phyloP scores from a whole-genome alignment of 2,888 invertebrate genomes.

The Thelaira solivaga region DNA sequence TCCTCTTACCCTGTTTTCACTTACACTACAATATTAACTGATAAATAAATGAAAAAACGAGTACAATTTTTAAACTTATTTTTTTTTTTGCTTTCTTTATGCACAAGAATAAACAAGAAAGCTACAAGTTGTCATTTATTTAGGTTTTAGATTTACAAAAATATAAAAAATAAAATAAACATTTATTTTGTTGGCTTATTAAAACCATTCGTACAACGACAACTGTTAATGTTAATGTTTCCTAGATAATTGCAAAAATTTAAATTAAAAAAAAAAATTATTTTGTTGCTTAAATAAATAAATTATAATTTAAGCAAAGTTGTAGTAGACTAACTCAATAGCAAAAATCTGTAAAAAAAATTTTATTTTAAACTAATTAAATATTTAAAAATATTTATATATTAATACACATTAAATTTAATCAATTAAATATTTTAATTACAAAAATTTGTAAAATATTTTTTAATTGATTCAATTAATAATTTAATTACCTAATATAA shows the following conservation, averaged over 20 bases:
- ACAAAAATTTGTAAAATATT: too few relatives aligned
- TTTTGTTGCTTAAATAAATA: too few relatives aligned
- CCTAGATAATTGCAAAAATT: conserved; percentile 19
- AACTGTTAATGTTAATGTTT: conserved; percentile 29
- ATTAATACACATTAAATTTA: too few relatives aligned
- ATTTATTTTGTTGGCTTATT: conserved; percentile 42
- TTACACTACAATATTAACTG: background rate
- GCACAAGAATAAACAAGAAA: background rate
- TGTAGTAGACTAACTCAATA: too few relatives aligned
- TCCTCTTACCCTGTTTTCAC: background rate
- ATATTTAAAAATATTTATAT: too few relatives aligned
- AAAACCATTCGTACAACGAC: conserved; percentile 4
- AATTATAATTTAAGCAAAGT: too few relatives aligned
- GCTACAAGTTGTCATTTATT: conserved; percentile 7
- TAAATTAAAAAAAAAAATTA: too few relatives aligned
- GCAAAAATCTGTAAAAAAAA: too few relatives aligned
- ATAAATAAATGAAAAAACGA: background rate
- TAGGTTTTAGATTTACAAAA: background rate
- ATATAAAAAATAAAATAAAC: conserved; percentile 13
- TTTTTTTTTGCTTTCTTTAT: background rate
- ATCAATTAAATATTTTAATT: too few relatives aligned
- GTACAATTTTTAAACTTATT: background rate
- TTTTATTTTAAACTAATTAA: too few relatives aligned
- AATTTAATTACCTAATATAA: too few relatives aligned
- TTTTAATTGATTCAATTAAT: too few relatives aligned